phyloP scores from a whole-genome alignment of 2,113 vertebrate genomes.

The Numida meleagris region DNA sequence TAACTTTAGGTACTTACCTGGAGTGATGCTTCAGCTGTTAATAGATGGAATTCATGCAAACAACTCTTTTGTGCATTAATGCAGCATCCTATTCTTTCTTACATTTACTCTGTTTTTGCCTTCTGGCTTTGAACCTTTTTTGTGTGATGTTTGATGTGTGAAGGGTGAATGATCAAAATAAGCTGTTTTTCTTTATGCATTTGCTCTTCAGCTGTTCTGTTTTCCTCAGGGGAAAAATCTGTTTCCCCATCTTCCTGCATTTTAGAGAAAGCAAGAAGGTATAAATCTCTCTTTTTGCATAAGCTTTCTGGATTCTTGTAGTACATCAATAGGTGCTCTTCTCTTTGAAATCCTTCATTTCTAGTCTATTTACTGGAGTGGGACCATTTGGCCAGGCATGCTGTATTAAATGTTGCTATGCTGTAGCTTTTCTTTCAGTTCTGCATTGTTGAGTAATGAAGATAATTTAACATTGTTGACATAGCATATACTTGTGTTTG shows the following conservation, averaged over 20 bases:
- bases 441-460: background rate
- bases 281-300: background rate
- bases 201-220: background rate
- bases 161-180: background rate
- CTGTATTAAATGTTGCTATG: background rate
- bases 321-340: background rate
- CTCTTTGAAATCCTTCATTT: constrained; percentile 26
- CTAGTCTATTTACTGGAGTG: constrained; percentile 4
- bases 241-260: background rate
- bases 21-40: background rate
- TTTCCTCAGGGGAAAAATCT: background rate
- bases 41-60: background rate
- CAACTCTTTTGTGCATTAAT: background rate
- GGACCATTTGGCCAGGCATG: background rate
- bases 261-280: background rate
- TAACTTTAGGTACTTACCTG: background rate
- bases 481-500: background rate
- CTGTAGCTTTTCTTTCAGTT: background rate
- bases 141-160: background rate
- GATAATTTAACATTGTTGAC: constrained; percentile 30
- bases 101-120: background rate
- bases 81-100: background rate
- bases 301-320: background rate
- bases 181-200: background rate
- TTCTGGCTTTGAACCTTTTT: background rate